Percentiles rank a stretch among this genome's conserved stretches.
Evolutionary conservation across 1,140 invertebrate species (phyloP).

Genomic region (Epicauta chinensis): DNA sequence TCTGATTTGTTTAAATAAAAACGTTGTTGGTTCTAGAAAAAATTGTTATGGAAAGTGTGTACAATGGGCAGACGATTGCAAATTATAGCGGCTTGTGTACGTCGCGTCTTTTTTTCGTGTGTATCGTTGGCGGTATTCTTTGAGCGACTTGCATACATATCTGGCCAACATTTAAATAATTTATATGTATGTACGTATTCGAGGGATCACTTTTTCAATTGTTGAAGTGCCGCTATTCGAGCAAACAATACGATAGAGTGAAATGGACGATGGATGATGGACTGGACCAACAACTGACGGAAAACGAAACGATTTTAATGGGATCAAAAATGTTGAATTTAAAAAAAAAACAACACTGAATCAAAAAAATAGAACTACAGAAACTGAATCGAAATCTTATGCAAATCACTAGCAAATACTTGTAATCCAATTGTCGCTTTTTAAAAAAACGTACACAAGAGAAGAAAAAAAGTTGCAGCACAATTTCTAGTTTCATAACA

Average conservation of each 20-base stretch:
- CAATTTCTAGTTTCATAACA: neutral
- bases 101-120: conserved; percentile 37
- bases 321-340: conserved; percentile 19
- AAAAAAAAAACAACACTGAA: conserved; percentile 21
- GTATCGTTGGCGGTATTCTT: conserved; percentile 37
- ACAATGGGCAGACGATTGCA: conserved; percentile 35
- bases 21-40: conserved; percentile 12
- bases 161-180: conserved; percentile 42
- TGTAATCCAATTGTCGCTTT: too few relatives aligned
- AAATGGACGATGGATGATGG: conserved; percentile 30
- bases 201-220: conserved; percentile 39
- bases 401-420: too few relatives aligned
- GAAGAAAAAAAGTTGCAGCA: too few relatives aligned
- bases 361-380: conserved; percentile 4
- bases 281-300: conserved; percentile 19
- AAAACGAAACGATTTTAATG: conserved; percentile 1
- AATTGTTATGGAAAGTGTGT: conserved; percentile 29
- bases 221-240: conserved; percentile 21
- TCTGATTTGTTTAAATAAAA: conserved; percentile 6
- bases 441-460: conserved; percentile 14
- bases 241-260: conserved; percentile 31
- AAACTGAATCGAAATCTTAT: conserved; percentile 18
- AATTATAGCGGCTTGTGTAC: conserved; percentile 36
- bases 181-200: conserved; percentile 42
- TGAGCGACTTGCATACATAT: conserved; percentile 41